Evolutionary conservation across 2,113 vertebrate species (phyloP).

Genomic region (Gulo gulo): DNA sequence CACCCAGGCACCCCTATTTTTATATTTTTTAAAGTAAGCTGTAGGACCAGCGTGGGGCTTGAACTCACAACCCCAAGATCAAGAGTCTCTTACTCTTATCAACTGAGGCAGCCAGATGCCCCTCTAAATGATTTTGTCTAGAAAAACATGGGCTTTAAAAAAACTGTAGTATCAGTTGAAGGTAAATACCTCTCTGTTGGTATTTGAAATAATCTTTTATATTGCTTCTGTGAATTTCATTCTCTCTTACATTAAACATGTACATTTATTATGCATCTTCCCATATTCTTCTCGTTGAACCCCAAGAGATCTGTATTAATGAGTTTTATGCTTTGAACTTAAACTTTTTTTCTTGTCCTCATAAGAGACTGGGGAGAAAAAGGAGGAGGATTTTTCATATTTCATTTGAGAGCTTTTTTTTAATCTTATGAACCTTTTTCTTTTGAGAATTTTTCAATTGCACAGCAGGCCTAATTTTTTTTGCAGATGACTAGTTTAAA

Average conservation of each 20-base stretch:
- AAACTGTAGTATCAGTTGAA: not conserved
- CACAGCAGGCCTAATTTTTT: not conserved
- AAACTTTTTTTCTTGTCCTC: not conserved
- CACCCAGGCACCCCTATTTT: too few relatives aligned
- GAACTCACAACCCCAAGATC: not conserved
- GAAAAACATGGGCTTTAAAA: not conserved
- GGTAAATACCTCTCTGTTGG: not conserved
- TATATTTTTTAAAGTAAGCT: not conserved
- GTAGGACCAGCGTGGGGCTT: not conserved
- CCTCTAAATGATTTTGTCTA: not conserved
- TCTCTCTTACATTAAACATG: not conserved
- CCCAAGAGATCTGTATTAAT: not conserved
- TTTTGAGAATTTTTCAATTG: not conserved
- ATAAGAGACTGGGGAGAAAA: conserved; percentile 15
- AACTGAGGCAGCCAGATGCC: not conserved
- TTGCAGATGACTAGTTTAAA: not conserved
- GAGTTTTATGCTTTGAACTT: conserved; percentile 43
- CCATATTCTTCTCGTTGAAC: not conserved
- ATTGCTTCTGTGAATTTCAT: not conserved
- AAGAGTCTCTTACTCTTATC: not conserved
- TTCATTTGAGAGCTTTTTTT: conserved; percentile 37
- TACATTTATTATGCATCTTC: not conserved
- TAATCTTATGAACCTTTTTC: not conserved
- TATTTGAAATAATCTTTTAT: conserved; percentile 19
- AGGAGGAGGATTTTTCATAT: not conserved